Base-by-base conservation (phyloP, 2,797 vertebrate species). In the Morus bassanus region DNA sequence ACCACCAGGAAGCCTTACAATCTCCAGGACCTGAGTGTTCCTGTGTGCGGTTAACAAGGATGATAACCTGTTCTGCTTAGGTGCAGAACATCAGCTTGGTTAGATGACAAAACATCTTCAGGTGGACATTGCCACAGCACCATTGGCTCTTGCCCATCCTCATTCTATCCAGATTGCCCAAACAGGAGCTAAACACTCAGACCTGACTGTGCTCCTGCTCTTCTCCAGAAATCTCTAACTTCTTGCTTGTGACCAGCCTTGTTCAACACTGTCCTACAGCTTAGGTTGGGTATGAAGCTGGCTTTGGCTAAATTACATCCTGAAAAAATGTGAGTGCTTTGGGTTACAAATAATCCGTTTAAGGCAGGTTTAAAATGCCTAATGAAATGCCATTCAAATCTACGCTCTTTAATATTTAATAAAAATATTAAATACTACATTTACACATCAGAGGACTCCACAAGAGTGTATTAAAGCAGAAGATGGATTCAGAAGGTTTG, bases 41-140 rank as follows among this genome's bases (percentile, higher is more conserved):
- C 19, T 60, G 10, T 60, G 22, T 10, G 8, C 2, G 6, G 4
- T n/a, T 64, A 61, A 8, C 4, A 18, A 45, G 67, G 28, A 17
- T 13, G 13, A 21, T 45, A 86, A 51, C 12, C 3, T 28, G 3
- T 41, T 25, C 28, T 60, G 30, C 22, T 76, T 9, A 27, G 19
- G 12, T 43, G 7, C 8, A 46, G 39, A 28, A 69, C 5, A 27
- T 30, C 13, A 45, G 0, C 9, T 12, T 31, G 7, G 22, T 65
- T 65, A 35, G 22, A 86, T 16, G 19, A 56, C 6, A 41, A 35
- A 73, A 57, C 4, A 31, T 22, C 33, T 76, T 13, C 43, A 39
- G 6, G 3, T 37, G 12, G 17, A 27, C 4, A 27, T 3, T 1
- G 4, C 5, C 5, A 13, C 6, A 64, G 10, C 8, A 53, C 3